These are phyloP conservation scores for Amphibalanus amphitrite DNA, from an alignment of 1,140 invertebrate species.

Conservation along the genomic window DNA sequence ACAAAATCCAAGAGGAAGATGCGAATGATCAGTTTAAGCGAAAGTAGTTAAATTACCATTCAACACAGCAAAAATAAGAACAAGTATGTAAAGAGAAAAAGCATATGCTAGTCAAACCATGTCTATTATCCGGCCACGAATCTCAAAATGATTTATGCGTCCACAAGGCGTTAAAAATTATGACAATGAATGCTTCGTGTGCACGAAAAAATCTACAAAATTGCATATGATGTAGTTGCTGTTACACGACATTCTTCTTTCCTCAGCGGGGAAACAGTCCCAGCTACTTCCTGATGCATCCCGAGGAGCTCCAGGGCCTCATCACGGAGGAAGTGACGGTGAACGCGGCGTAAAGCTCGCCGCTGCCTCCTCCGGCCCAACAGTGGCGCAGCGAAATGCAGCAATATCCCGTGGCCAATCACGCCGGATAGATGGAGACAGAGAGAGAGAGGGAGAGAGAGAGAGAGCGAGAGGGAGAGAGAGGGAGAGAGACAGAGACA, in stretches of 20 bases:
- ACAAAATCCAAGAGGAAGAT: constrained; percentile 10
- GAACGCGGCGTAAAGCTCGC: not conserved
- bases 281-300: not conserved
- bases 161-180: not conserved
- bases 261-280: not conserved
- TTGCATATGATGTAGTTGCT: not conserved
- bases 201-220: not conserved
- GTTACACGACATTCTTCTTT: not conserved
- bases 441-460: too few species aligned
- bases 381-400: too few species aligned
- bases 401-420: too few species aligned
- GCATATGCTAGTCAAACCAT: too few species aligned
- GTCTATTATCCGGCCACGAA: too few species aligned
- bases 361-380: too few species aligned
- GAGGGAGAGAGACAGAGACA: too few species aligned
- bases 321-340: not conserved
- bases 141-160: too few species aligned
- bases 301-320: not conserved
- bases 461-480: too few species aligned
- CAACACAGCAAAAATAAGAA: not conserved
- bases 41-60: too few species aligned
- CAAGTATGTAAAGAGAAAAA: too few species aligned
- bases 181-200: not conserved
- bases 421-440: too few species aligned
- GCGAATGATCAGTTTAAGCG: not conserved